phyloP scores from a whole-genome alignment of 2,797 vertebrate species.

The Gymnothorax reevesii region DNA sequence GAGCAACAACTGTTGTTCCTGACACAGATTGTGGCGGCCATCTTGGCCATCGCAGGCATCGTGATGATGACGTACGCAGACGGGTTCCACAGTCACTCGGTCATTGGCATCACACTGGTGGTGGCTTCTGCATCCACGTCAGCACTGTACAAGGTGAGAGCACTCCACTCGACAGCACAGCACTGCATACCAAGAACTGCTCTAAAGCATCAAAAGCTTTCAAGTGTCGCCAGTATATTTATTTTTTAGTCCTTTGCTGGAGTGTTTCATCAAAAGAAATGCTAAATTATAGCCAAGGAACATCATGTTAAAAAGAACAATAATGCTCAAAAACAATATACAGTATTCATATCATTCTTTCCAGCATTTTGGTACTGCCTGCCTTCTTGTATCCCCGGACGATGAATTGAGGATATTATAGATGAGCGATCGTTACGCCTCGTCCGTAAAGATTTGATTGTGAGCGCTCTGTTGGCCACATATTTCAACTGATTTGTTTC shows the following conservation, averaged over 20 bases:
- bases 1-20: constrained; percentile 40
- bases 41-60: constrained; percentile 95
- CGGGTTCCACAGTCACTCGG: constrained; percentile 95
- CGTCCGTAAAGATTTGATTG: too few species aligned
- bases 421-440: too few species aligned
- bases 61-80: constrained; percentile 98
- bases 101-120: constrained; percentile 92
- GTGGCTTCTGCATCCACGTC: constrained; percentile 94
- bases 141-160: constrained; percentile 91
- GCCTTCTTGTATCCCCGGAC: neutral
- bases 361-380: neutral
- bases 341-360: neutral
- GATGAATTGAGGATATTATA: too few species aligned
- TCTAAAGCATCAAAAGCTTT: neutral
- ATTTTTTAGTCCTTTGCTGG: neutral
- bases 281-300: neutral
- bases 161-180: neutral
- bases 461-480: too few species aligned
- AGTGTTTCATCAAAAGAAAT: neutral
- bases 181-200: neutral
- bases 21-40: constrained; percentile 91
- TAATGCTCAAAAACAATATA: neutral
- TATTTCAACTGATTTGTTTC: too few species aligned
- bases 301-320: neutral
- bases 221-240: neutral